A percentile compares a stretch with the other conserved stretches of the same genome.
Conservation (phyloP, 2,113 vertebrate species). For the Madoqua kirkii region DNA sequence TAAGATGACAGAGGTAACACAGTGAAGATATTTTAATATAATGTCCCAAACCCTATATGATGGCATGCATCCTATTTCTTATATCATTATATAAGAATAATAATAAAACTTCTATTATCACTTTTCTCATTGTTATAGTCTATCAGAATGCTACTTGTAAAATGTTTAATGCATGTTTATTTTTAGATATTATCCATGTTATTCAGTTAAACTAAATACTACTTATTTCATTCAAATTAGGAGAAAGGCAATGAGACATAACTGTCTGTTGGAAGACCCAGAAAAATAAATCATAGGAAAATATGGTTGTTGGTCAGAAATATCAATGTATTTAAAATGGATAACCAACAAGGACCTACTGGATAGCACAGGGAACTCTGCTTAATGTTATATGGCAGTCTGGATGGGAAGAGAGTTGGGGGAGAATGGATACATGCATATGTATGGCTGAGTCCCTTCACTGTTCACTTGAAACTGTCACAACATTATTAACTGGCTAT, state of each 20-base stretch:
- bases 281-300: neutral
- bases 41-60: neutral
- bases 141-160: neutral
- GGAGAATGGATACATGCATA: neutral
- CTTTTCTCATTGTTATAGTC: neutral
- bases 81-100: neutral
- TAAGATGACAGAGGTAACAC: neutral
- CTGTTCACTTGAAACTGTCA: neutral
- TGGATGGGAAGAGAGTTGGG: neutral
- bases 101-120: neutral
- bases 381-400: neutral
- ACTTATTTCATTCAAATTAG: neutral
- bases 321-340: neutral
- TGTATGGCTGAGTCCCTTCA: neutral
- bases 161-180: neutral
- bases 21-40: neutral
- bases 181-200: neutral
- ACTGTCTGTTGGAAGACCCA: neutral
- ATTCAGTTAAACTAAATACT: neutral
- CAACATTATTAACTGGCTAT: neutral
- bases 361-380: neutral
- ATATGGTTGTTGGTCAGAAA: neutral
- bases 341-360: neutral
- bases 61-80: neutral
- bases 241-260: neutral